These are phyloP conservation scores for Dolichomitus sp. DNA, from an alignment of 2,888 invertebrate genomes.

Conservation along the genomic window DNA sequence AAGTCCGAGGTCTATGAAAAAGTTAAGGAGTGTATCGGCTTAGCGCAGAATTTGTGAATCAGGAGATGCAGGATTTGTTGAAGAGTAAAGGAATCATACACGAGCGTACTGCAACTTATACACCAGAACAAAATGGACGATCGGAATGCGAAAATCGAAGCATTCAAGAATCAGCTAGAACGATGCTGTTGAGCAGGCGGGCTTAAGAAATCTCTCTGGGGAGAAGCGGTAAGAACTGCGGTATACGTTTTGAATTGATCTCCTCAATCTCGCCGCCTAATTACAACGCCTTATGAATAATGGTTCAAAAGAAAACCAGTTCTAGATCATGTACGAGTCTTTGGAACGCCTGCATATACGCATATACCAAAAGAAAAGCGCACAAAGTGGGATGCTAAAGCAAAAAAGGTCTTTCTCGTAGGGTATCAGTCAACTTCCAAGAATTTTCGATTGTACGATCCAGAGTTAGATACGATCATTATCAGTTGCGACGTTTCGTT, in stretches of 20 bases:
- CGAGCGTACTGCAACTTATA: conserved; percentile 64
- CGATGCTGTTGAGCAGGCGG: conserved; percentile 63
- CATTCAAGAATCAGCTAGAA: conserved; percentile 66
- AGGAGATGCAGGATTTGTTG: neutral
- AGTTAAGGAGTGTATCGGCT: conserved; percentile 13
- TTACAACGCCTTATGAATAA: conserved; percentile 21
- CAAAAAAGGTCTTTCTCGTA: conserved; percentile 53
- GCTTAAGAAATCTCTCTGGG: conserved; percentile 33
- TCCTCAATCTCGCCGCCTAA: conserved; percentile 14
- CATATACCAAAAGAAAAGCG: conserved; percentile 35
- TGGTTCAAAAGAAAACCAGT: conserved; percentile 35
- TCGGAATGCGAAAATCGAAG: conserved; percentile 69
- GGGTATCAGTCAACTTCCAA: conserved; percentile 47
- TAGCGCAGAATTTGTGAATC: conserved; percentile 35
- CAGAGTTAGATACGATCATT: conserved; percentile 13
- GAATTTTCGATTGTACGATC: conserved; percentile 46
- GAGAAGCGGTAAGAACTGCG: conserved; percentile 36
- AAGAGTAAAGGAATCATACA: conserved; percentile 59
- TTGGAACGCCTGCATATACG: conserved; percentile 23
- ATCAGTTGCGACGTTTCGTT: conserved; percentile 49
- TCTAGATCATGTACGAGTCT: conserved; percentile 4
- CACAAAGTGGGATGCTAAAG: conserved; percentile 52
- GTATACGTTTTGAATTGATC: conserved; percentile 45
- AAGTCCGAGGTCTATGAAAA: conserved; percentile 58
- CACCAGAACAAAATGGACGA: conserved; percentile 69